Evolutionary conservation across 1,140 invertebrate species (phyloP).

Genomic region (Oncopodura yosiiana): DNA sequence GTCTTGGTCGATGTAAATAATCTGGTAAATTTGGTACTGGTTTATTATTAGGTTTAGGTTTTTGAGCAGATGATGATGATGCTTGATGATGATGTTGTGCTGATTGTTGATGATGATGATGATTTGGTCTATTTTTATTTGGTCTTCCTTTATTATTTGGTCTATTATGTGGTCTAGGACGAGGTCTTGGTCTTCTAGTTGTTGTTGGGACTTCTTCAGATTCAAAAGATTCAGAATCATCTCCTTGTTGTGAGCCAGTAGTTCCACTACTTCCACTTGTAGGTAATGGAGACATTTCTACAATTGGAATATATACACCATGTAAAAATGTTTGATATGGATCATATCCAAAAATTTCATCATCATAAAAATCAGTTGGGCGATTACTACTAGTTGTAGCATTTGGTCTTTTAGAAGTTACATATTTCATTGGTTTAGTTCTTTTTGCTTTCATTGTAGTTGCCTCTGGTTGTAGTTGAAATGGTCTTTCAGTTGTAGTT

Average conservation of each 20-base stretch:
- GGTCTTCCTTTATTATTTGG: conserved; percentile 3
- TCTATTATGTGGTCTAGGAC: neutral
- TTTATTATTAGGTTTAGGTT: conserved; percentile 8
- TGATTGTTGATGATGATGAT: neutral
- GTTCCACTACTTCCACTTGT: neutral
- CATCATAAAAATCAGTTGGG: conserved; percentile 34
- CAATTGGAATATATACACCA: conserved; percentile 31
- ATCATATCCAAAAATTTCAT: conserved; percentile 35
- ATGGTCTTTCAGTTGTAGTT: conserved; percentile 9
- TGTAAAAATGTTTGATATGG: conserved; percentile 35
- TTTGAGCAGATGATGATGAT: neutral
- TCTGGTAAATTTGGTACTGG: conserved; percentile 30
- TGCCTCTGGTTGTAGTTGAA: conserved; percentile 9
- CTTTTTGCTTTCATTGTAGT: conserved; percentile 1
- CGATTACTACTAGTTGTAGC: conserved; percentile 13
- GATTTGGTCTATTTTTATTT: neutral
- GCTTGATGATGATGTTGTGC: neutral
- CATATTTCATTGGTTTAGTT: neutral
- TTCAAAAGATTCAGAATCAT: neutral
- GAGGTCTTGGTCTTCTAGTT: neutral
- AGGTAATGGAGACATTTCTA: neutral
- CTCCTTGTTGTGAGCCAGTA: neutral
- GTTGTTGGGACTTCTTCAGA: neutral
- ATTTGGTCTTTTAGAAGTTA: conserved; percentile 11
- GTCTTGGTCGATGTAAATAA: conserved; percentile 31